Base-by-base conservation (phyloP, 2,797 vertebrate genomes). In the Takifugu ocellatus region DNA sequence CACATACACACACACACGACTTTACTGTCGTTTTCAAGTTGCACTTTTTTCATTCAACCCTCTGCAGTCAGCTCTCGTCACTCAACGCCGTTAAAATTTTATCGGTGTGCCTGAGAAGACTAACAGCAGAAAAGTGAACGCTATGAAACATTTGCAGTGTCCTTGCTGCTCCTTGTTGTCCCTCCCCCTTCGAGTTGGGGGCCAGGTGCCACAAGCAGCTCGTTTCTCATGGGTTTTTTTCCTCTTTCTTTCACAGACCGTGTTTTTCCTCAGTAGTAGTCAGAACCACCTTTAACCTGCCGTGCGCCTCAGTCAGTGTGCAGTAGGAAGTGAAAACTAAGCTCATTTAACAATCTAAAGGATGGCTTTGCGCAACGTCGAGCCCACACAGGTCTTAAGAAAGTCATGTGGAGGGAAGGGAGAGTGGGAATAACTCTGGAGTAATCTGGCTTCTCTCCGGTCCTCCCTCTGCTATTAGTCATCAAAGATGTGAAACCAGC, bases 141-240 rank as follows among this genome's bases (percentile, higher is more conserved):
- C 48, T 24, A 10, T 17, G 27, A 5, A 33, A 46, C 26, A 25
- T 36, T 45, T 36, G 2, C 63, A 44, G 24, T 2, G 21, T 5
- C 24, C 42, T 16, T 26, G 14, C 49, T 56, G 42, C 49, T 61
- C 56, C 58, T 54, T 84, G 58, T 31, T 43, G 42, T 51, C 54
- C 36, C 57, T n/a, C 33, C 5, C 59, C 43, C 25, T 17, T 21
- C 31, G 33, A 59, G 26, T 54, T 53, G 21, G 46, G 59, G 16
- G 2, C 66, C 85, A 85, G 78, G 60, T 85, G 83, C 61, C 72
- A 25, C 48, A 49, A 64, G 33, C 63, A 63, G 74, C 57, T 77
- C 60, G 39, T 59, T 84, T 88, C 82, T 63, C 77, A 81, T 21
- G 72, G 75, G 50, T 78, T 59, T 76, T 62, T 72, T 82, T 85